Conservation (phyloP, 2,797 vertebrate species). For the Rhadinocentrus ornatus region DNA sequence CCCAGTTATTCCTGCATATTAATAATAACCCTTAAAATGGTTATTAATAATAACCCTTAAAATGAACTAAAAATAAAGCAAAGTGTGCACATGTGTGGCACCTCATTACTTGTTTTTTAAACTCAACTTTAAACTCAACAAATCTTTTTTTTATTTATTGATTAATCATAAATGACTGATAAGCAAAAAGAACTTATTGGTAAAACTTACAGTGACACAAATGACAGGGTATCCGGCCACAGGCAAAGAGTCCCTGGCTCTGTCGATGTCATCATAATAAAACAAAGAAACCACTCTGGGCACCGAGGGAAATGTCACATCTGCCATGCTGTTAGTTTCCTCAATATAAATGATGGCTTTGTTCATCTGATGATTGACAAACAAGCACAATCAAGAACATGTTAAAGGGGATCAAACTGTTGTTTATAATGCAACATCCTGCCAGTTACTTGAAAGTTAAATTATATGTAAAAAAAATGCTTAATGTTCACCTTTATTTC, state of each 20-base stretch:
- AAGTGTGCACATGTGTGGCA: constrained; percentile 15
- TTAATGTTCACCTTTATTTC: constrained; percentile 88
- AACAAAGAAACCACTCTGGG: constrained; percentile 91
- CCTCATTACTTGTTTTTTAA: constrained; percentile 14
- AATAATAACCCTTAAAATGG: constrained; percentile 12
- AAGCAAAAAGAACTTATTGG: constrained; percentile 2
- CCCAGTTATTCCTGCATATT: constrained; percentile 9
- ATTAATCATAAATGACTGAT: constrained; percentile 7
- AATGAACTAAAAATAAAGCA: constrained; percentile 18
- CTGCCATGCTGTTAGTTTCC: constrained; percentile 92
- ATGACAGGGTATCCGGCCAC: constrained; percentile 92
- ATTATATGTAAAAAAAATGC: constrained; percentile 1
- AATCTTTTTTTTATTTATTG: constrained; percentile 32
- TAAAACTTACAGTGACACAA: constrained; percentile 90
- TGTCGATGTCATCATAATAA: constrained; percentile 87
- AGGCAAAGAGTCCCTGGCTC: constrained; percentile 76
- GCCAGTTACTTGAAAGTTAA: constrained; percentile 36
- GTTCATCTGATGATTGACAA: constrained; percentile 81
- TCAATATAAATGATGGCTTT: constrained; percentile 97
- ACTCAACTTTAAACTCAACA: constrained; percentile 14
- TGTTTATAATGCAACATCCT: constrained; percentile 1
- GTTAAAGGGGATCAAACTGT: constrained; percentile 17
- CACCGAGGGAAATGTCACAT: constrained; percentile 94
- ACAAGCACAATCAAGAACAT: constrained; percentile 17
- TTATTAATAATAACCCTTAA: constrained; percentile 7